Evolutionary conservation across 2,888 invertebrate genomes (phyloP), one percentile per base, ranked within the genome.

Genomic region (Pterobdella sp.): DNA sequence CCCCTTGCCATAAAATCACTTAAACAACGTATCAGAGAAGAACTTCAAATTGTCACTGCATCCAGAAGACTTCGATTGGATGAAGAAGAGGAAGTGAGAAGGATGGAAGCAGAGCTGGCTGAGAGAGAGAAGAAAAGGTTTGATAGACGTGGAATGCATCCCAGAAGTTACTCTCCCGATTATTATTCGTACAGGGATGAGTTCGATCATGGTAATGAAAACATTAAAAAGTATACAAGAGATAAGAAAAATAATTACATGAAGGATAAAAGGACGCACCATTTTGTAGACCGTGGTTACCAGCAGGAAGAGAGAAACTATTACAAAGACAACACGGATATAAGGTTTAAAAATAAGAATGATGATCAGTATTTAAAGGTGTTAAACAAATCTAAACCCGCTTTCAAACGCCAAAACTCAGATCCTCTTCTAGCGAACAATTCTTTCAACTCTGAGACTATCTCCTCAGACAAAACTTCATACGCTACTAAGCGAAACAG

Each of bases 351-450:
- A 36, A 26, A 67, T 37, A 35, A 65, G 4, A 65, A 65, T n/a
- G 34, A 65, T 26, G n/a, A 14, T 26, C 7, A 63, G 10, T 7
- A 29, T 26, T 14, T 26, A 10, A 63, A 63, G 10, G n/a, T 7
- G 10, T 7, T 14, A 10, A n/a, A 63, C 63, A 14, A 65, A 7
- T n/a, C 26, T 18, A 71, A 71, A 32, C 36, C 71, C 1, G 60
- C 63, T 35, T 71, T 71, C 79, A 85, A 85, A 74, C 82, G 87
- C 49, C 86, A 87, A 79, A 84, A 86, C 72, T 86, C 86, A 35
- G 87, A 87, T 80, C 86, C 86, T 35, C 85, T 86, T 82, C 83
- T 86, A 73, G 84, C 86, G 73, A 85, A 85, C 75, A 85, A 85
- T 79, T 85, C 86, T 66, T 85, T 86, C 22, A 85, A 32, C 22